These are phyloP conservation scores for Orbicella faveolata DNA, from an alignment of 64 coral and sea anemone genomes.

Conservation along the genomic window DNA sequence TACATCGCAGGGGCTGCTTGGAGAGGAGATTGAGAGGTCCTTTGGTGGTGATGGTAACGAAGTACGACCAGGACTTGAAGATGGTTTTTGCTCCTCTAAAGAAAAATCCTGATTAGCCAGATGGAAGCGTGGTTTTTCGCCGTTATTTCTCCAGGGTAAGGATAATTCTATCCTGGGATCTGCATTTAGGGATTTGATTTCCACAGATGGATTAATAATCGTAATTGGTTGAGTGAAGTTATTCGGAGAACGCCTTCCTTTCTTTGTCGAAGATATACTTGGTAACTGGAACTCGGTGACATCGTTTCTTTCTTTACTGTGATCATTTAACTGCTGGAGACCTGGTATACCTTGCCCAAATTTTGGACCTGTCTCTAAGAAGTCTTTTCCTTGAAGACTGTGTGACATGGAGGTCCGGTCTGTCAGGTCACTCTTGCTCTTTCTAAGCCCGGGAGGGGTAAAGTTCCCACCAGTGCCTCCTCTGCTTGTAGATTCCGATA, in stretches of 20 bases:
- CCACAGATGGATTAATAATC: too few relatives aligned
- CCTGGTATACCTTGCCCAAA: not conserved
- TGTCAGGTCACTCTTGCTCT: conserved; percentile 37
- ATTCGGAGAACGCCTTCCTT: conserved; percentile 3
- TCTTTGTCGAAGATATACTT: conserved; percentile 5
- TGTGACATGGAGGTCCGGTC: conserved; percentile 37
- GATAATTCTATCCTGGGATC: not conserved
- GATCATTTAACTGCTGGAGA: not conserved
- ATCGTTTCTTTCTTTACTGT: conserved; percentile 1
- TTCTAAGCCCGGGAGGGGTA: conserved; percentile 32
- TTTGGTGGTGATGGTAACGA: not conserved
- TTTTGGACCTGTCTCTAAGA: not conserved
- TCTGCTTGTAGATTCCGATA: not conserved
- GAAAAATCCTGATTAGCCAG: not conserved
- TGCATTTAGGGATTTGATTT: not conserved
- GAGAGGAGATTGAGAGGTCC: not conserved
- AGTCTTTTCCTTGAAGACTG: conserved; percentile 9
- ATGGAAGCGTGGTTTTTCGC: not conserved
- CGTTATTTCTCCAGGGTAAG: not conserved
- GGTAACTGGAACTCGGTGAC: not conserved
- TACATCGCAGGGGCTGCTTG: not conserved
- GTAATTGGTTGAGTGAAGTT: not conserved
- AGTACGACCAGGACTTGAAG: not conserved
- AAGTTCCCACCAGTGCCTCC: not conserved
- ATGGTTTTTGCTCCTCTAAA: not conserved